Percentiles rank a stretch among this genome's conserved stretches.
Evolutionary conservation across 2,888 invertebrate genomes (phyloP).

Genomic region (Deladenus siricidicola): DNA sequence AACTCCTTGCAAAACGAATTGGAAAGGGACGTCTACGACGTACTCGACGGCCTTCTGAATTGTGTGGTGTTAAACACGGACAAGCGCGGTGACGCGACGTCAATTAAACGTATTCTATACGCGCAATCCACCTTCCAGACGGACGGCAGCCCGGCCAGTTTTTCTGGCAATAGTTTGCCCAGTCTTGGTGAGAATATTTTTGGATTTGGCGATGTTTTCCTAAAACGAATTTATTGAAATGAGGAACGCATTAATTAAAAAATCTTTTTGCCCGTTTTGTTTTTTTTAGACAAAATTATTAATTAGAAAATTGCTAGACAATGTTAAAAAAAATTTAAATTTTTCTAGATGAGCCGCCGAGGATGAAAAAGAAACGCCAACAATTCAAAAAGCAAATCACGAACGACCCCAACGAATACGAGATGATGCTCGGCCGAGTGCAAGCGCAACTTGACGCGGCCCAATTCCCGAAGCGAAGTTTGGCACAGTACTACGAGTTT

Average conservation of each 20-base stretch:
- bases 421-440: constrained; percentile 29
- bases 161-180: too few relatives aligned
- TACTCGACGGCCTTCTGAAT: constrained; percentile 12
- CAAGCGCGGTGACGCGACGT: neutral
- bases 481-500: constrained; percentile 21
- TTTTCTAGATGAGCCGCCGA: constrained; percentile 23
- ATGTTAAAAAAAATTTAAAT: neutral
- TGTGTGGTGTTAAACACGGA: neutral
- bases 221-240: neutral
- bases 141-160: neutral
- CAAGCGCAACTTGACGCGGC: constrained; percentile 26
- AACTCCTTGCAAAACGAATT: constrained; percentile 6
- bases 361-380: constrained; percentile 44
- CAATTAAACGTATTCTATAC: constrained; percentile 2
- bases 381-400: constrained; percentile 33
- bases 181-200: too few relatives aligned
- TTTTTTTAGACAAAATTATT: neutral
- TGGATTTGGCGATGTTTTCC: too few relatives aligned
- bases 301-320: too few relatives aligned
- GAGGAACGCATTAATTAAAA: neutral
- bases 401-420: constrained; percentile 21
- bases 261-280: neutral
- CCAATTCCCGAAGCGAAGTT: constrained; percentile 1
- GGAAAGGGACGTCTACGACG: constrained; percentile 28
- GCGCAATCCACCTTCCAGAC: neutral